These are phyloP conservation scores for Alfaro cultratus DNA, from an alignment of 2,797 vertebrate genomes.

Conservation along the genomic window DNA sequence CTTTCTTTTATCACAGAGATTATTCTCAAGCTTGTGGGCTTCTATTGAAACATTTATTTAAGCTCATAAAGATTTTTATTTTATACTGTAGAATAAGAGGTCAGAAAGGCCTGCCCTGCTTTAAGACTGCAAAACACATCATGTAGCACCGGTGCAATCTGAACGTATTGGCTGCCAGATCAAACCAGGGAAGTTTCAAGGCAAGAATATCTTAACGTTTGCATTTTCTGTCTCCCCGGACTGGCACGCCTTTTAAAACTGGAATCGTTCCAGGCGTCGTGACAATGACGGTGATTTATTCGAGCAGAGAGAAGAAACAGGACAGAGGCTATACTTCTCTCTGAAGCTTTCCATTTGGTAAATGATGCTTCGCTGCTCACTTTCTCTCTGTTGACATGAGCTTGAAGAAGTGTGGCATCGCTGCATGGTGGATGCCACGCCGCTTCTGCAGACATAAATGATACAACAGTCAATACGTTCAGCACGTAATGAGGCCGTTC, in stretches of 20 bases:
- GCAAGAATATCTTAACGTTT: conserved; percentile 40
- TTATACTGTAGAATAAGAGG: conserved; percentile 12
- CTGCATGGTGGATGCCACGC: conserved; percentile 28
- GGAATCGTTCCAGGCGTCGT: conserved; percentile 63
- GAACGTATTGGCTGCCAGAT: conserved; percentile 48
- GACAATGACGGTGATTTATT: conserved; percentile 68
- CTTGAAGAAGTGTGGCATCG: conserved; percentile 68
- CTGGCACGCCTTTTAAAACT: conserved; percentile 52
- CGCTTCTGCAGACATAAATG: conserved; percentile 20
- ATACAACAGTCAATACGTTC: conserved; percentile 15
- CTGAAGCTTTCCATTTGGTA: conserved; percentile 65
- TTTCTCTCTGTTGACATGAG: conserved; percentile 54
- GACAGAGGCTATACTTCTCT: conserved; percentile 48
- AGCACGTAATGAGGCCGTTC: conserved; percentile 22
- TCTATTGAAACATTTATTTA: background rate
- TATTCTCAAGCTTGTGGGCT: background rate
- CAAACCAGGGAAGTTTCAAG: conserved; percentile 52
- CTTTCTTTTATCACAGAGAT: background rate
- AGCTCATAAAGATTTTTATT: background rate
- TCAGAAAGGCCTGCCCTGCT: conserved; percentile 28
- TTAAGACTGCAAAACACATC: conserved; percentile 40
- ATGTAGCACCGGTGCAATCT: conserved; percentile 19
- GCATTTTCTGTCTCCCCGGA: conserved; percentile 50
- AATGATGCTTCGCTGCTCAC: conserved; percentile 62
- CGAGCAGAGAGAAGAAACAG: conserved; percentile 41